These are phyloP conservation scores for Austrolebias charrua DNA, from an alignment of 2,797 vertebrate genomes.

Conservation along the genomic window DNA sequence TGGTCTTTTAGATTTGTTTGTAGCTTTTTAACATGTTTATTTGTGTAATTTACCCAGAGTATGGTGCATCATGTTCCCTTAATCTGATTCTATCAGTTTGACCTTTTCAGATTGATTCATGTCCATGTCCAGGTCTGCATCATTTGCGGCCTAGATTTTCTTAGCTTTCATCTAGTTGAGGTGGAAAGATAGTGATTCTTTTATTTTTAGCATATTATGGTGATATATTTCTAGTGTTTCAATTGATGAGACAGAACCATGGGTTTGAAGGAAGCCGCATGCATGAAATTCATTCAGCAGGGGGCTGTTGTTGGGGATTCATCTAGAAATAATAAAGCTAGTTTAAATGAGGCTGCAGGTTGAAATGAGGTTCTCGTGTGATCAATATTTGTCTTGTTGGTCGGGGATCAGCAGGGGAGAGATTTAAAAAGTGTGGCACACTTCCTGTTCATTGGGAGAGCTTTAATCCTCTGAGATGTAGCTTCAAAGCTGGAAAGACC, in stretches of 20 bases:
- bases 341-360: slow-evolving; percentile 58
- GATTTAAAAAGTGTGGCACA: slow-evolving; percentile 48
- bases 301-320: slow-evolving; percentile 49
- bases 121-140: neutral
- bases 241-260: slow-evolving; percentile 31
- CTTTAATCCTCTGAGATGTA: slow-evolving; percentile 57
- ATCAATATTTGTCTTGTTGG: slow-evolving; percentile 65
- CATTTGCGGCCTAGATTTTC: slow-evolving; percentile 2
- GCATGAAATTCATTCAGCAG: slow-evolving; percentile 56
- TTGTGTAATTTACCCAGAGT: neutral
- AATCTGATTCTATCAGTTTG: slow-evolving; percentile 9
- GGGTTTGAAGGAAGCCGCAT: slow-evolving; percentile 38
- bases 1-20: neutral
- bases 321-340: slow-evolving; percentile 55
- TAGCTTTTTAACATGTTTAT: neutral
- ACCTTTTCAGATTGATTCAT: slow-evolving; percentile 9
- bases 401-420: slow-evolving; percentile 32
- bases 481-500: slow-evolving; percentile 55
- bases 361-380: slow-evolving; percentile 41
- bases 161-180: neutral
- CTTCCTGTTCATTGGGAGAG: slow-evolving; percentile 29
- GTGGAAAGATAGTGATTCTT: slow-evolving; percentile 8
- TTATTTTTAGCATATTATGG: slow-evolving; percentile 16
- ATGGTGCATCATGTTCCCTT: neutral
- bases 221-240: slow-evolving; percentile 33